Evolutionary conservation across 2,113 vertebrate species (phyloP).

Genomic region (Zosterops japonicus): DNA sequence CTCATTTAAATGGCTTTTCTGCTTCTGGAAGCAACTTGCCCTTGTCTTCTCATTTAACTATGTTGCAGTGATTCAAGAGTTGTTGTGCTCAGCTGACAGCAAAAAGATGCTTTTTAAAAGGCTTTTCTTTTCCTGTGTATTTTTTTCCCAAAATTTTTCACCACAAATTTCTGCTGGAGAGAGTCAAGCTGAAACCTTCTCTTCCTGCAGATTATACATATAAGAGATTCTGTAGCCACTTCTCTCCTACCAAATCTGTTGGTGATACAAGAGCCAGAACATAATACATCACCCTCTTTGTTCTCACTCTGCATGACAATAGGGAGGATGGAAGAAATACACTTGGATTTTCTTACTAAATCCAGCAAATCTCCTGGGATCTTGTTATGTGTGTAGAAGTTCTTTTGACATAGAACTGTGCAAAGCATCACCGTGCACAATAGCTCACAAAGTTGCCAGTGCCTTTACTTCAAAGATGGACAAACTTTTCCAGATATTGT

Average conservation of each 20-base stretch:
- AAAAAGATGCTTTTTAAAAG: neutral
- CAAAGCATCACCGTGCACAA: constrained; percentile 35
- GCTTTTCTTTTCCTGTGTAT: neutral
- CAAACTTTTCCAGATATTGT: constrained; percentile 36
- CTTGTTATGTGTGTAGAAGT: neutral
- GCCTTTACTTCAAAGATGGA: constrained; percentile 19
- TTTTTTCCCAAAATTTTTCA: neutral
- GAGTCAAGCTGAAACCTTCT: neutral
- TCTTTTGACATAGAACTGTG: constrained; percentile 15
- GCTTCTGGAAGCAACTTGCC: neutral
- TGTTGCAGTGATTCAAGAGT: neutral
- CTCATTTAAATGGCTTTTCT: neutral
- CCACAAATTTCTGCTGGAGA: neutral
- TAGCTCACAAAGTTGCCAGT: constrained; percentile 6
- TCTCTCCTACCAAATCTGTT: neutral
- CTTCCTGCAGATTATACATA: neutral
- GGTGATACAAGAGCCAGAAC: neutral
- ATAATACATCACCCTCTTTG: neutral
- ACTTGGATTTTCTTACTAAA: constrained; percentile 28
- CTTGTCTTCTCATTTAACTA: neutral
- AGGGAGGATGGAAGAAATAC: neutral
- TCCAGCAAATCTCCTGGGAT: constrained; percentile 8
- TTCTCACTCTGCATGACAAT: constrained; percentile 3
- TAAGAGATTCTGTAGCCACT: neutral
- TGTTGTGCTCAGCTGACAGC: neutral